A percentile compares a stretch with the other conserved stretches of the same genome.
Evolutionary conservation across 2,888 invertebrate species (phyloP).

Genomic region (Penaeus monodon): DNA sequence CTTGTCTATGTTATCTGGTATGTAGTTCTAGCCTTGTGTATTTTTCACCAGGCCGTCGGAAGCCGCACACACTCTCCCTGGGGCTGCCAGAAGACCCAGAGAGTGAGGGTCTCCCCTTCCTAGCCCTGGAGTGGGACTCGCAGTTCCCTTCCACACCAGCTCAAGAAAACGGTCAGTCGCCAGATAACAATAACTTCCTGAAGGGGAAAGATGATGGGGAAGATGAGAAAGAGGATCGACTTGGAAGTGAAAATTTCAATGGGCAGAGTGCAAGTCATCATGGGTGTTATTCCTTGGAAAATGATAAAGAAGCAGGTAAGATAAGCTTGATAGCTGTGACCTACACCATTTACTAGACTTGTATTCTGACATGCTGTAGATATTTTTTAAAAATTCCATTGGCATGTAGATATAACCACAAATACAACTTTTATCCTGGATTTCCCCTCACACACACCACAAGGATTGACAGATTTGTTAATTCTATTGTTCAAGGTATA

Average conservation of each 20-base stretch:
- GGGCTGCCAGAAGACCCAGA: conserved; percentile 49
- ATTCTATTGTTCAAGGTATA: too few species aligned
- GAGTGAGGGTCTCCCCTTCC: conserved; percentile 46
- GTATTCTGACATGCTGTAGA: too few species aligned
- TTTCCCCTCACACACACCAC: too few species aligned
- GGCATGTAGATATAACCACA: too few species aligned
- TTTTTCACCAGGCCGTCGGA: too few species aligned
- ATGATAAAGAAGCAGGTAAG: conserved; percentile 40
- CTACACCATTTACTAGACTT: too few species aligned
- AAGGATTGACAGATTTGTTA: too few species aligned
- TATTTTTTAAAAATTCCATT: too few species aligned
- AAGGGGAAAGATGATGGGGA: conserved; percentile 37
- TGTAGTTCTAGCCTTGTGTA: too few species aligned
- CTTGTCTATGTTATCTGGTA: too few species aligned
- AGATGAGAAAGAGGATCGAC: conserved; percentile 20
- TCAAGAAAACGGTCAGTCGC: conserved; percentile 45
- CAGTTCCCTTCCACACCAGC: conserved; percentile 53
- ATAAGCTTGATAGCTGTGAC: too few species aligned
- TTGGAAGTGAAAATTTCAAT: conserved; percentile 39
- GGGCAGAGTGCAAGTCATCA: conserved; percentile 33
- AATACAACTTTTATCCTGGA: too few species aligned
- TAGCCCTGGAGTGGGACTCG: conserved; percentile 51
- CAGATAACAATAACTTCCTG: conserved; percentile 25
- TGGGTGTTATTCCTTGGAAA: conserved; percentile 43
- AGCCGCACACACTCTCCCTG: conserved; percentile 35